Conservation (phyloP, 1,140 invertebrate species). For the Wiebesia pumilae region DNA sequence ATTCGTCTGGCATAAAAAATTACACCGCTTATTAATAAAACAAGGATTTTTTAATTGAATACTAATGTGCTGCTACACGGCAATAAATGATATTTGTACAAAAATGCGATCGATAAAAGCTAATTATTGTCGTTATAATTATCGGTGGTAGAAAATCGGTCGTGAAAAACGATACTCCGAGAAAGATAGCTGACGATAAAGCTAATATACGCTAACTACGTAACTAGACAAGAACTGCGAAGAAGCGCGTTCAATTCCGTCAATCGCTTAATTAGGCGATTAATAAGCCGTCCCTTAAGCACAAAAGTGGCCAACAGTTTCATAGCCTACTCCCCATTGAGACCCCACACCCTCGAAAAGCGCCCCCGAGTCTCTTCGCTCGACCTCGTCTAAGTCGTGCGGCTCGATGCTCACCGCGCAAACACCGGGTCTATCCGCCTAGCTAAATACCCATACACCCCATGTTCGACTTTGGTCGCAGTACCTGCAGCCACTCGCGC, state of each 20-base stretch:
- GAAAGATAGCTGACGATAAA: too few species aligned
- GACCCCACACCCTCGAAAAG: not conserved
- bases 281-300: slow-evolving; percentile 55
- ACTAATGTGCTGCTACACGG: too few species aligned
- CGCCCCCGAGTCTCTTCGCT: not conserved
- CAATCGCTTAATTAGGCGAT: slow-evolving; percentile 52
- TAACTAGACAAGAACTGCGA: not conserved
- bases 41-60: too few species aligned
- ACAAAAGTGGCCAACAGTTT: not conserved
- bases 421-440: not conserved
- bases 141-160: too few species aligned
- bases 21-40: too few species aligned
- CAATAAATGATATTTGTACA: too few species aligned
- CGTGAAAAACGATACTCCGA: too few species aligned
- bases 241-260: slow-evolving; percentile 51
- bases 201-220: too few species aligned
- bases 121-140: too few species aligned
- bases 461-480: too few species aligned
- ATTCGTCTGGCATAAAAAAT: too few species aligned
- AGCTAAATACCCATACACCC: not conserved
- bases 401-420: not conserved
- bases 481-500: not conserved
- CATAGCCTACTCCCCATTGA: not conserved
- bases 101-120: too few species aligned
- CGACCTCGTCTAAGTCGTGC: not conserved